These are phyloP conservation scores for Cossypha dichroa DNA, from an alignment of 2,797 vertebrate species.

Conservation along the genomic window DNA sequence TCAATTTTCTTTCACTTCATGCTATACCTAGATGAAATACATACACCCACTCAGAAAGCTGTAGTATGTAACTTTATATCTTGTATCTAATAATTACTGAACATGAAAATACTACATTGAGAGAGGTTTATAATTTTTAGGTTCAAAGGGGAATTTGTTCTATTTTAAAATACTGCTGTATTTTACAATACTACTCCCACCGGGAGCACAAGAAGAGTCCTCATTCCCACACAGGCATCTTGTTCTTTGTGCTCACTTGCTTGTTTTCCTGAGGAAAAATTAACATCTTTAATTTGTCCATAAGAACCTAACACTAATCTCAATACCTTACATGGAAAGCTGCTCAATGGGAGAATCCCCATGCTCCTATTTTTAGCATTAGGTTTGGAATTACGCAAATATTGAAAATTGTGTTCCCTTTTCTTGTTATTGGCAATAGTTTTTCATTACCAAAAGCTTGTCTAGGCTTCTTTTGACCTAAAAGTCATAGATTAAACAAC, in stretches of 20 bases:
- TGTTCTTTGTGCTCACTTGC: background rate
- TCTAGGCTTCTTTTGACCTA: background rate
- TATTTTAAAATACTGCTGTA: background rate
- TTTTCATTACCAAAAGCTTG: background rate
- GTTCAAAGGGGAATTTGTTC: background rate
- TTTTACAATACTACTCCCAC: background rate
- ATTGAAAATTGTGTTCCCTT: background rate
- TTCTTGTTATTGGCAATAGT: background rate
- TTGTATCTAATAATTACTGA: background rate
- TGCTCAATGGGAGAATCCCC: background rate
- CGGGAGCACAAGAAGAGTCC: background rate
- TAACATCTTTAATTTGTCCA: background rate
- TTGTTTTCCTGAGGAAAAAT: background rate
- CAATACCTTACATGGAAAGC: background rate
- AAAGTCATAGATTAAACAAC: background rate
- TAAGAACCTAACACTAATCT: background rate
- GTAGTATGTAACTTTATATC: fast-evolving
- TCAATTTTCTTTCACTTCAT: background rate
- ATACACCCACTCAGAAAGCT: background rate
- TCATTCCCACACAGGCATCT: background rate
- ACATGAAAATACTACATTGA: background rate
- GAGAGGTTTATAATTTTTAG: background rate
- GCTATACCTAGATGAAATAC: background rate
- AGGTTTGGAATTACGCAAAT: background rate
- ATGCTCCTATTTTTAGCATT: fast-evolving